Evolutionary conservation across 2,797 vertebrate genomes (phyloP).

Genomic region (Coranthus polyacanthus): DNA sequence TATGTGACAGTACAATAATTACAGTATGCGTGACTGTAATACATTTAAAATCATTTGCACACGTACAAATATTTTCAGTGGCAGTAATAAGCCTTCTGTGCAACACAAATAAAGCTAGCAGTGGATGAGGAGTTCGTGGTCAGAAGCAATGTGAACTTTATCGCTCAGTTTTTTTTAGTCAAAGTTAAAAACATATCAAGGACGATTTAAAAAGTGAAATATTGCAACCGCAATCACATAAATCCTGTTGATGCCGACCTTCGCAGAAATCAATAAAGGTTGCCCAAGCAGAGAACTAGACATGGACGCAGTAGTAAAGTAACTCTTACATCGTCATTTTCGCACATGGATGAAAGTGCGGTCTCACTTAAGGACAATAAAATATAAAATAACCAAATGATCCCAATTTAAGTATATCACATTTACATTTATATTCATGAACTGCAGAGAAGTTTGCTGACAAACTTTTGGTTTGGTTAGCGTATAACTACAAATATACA

Average conservation of each 20-base stretch:
- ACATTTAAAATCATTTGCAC: constrained; percentile 18
- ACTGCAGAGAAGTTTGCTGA: constrained; percentile 14
- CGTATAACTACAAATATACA: background rate
- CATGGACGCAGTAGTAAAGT: background rate
- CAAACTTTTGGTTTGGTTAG: background rate
- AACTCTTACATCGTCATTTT: too few species aligned
- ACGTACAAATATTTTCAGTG: background rate
- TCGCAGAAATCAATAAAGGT: constrained; percentile 15
- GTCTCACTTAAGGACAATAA: too few species aligned
- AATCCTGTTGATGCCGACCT: background rate
- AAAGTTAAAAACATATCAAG: constrained; percentile 15
- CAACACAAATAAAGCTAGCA: constrained; percentile 1
- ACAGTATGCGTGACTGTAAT: constrained; percentile 9
- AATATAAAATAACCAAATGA: constrained; percentile 28
- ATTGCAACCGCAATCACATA: constrained; percentile 16
- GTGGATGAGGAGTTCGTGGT: background rate
- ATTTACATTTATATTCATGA: constrained; percentile 1
- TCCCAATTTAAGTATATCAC: background rate
- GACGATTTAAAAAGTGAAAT: constrained; percentile 14
- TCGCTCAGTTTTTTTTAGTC: background rate
- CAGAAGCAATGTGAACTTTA: too few species aligned
- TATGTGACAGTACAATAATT: background rate
- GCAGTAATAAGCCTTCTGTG: background rate
- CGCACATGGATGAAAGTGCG: too few species aligned
- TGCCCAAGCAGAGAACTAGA: constrained; percentile 14